These are phyloP conservation scores for Platynereis dumerilii DNA, from an alignment of 2,888 invertebrate species.

Conservation along the genomic window DNA sequence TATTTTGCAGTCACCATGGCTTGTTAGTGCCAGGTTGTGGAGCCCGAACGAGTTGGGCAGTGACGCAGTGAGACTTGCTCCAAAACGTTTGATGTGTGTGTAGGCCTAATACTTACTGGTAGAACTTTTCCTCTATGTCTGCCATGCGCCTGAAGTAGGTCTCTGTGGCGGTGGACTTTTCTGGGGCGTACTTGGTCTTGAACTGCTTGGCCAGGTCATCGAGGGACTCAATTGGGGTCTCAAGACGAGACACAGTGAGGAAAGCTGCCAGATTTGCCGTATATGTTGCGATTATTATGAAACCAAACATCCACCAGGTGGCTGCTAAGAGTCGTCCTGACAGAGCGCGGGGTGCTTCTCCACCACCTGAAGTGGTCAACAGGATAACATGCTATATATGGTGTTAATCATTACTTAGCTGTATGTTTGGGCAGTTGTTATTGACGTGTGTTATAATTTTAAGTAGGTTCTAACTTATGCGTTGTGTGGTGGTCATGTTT, in stretches of 20 bases:
- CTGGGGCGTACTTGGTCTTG: slow-evolving; percentile 93
- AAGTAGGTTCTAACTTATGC: no score
- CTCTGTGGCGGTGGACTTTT: slow-evolving; percentile 82
- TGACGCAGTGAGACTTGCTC: no score
- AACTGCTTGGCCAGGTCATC: slow-evolving; percentile 95
- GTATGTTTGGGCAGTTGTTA: no score
- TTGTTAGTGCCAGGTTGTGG: no score
- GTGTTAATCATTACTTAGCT: no score
- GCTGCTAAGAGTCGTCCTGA: slow-evolving; percentile 94
- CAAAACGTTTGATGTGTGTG: no score
- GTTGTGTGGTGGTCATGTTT: no score
- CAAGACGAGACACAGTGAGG: slow-evolving; percentile 82
- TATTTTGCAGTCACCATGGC: no score
- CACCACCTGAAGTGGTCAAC: slow-evolving; percentile 50
- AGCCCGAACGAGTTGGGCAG: no score
- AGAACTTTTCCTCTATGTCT: slow-evolving; percentile 90
- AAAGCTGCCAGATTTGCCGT: slow-evolving; percentile 98
- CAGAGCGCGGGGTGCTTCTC: slow-evolving; percentile 75
- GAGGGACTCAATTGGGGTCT: slow-evolving; percentile 70
- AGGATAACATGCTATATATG: neutral
- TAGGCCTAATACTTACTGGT: slow-evolving; percentile 84
- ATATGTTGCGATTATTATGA: slow-evolving; percentile 98
- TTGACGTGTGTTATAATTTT: no score
- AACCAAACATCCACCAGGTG: slow-evolving; percentile 99
- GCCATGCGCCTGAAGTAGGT: slow-evolving; percentile 96